Percentiles rank a stretch among this genome's conserved stretches.
phyloP scores from a whole-genome alignment of 2,113 vertebrate species.

The Gallinago media region DNA sequence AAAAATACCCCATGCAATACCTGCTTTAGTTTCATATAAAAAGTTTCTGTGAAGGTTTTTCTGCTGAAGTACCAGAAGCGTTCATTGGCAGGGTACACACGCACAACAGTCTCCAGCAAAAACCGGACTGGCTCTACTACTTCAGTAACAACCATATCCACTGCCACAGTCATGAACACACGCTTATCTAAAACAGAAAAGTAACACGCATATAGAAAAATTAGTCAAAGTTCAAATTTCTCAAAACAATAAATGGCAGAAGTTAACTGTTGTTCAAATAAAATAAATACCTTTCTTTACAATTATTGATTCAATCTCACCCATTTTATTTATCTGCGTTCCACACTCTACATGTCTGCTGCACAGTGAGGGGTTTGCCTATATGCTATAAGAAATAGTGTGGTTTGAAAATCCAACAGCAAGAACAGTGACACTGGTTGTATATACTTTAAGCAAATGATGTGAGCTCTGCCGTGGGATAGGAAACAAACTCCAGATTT shows the following conservation, averaged over 20 bases:
- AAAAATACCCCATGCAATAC: constrained; percentile 65
- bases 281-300: too few relatives aligned
- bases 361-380: neutral
- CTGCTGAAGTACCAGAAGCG: constrained; percentile 99
- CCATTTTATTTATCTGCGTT: neutral
- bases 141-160: constrained; percentile 96
- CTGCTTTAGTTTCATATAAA: constrained; percentile 94
- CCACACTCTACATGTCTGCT: neutral
- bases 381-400: neutral
- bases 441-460: neutral
- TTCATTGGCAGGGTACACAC: constrained; percentile 94
- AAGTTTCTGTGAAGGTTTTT: constrained; percentile 94
- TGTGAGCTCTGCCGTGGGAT: neutral
- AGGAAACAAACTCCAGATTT: neutral
- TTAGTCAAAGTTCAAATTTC: neutral
- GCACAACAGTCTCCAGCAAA: constrained; percentile 89
- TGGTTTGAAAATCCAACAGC: neutral
- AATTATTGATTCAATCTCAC: neutral
- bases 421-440: neutral
- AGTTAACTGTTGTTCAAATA: neutral
- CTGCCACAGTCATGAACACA: constrained; percentile 94
- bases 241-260: neutral
- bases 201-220: neutral
- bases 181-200: constrained; percentile 85
- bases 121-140: constrained; percentile 95